Evolutionary conservation across 2,888 invertebrate species (phyloP).

Genomic region (Thysanoteuthis rhombus): DNA sequence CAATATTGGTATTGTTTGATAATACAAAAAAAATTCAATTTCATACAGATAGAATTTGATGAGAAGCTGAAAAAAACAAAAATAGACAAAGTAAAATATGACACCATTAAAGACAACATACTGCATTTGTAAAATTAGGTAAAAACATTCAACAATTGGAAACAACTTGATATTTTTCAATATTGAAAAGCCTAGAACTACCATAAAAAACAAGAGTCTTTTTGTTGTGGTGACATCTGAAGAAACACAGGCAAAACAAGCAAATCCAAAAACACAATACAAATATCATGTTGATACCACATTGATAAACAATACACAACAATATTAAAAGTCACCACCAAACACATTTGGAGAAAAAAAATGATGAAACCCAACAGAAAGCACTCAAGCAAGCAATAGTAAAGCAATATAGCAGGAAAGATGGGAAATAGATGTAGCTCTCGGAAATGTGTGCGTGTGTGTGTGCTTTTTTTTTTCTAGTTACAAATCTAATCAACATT

Average conservation of each 20-base stretch:
- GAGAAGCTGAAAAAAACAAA: no score
- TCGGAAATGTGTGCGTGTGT: no score
- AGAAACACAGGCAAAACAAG: not conserved
- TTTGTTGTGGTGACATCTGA: not conserved
- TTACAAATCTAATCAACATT: not conserved
- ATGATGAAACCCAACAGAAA: not conserved
- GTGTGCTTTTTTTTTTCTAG: not conserved
- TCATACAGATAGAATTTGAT: no score
- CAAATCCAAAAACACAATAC: not conserved
- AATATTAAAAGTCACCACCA: not conserved
- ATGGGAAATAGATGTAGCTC: not conserved
- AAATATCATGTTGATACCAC: not conserved
- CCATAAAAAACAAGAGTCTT: not conserved
- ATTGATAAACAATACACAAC: not conserved
- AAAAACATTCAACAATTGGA: not conserved
- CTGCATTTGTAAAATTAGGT: not conserved
- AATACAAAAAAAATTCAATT: no score
- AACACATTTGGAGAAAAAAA: not conserved
- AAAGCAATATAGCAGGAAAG: not conserved
- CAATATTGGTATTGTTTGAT: no score
- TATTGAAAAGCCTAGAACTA: not conserved
- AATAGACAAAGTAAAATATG: no score
- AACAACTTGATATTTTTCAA: no score
- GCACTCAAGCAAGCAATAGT: not conserved
- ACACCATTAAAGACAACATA: no score